phyloP scores from a whole-genome alignment of 2,797 vertebrate genomes.

The Masticophis lateralis region DNA sequence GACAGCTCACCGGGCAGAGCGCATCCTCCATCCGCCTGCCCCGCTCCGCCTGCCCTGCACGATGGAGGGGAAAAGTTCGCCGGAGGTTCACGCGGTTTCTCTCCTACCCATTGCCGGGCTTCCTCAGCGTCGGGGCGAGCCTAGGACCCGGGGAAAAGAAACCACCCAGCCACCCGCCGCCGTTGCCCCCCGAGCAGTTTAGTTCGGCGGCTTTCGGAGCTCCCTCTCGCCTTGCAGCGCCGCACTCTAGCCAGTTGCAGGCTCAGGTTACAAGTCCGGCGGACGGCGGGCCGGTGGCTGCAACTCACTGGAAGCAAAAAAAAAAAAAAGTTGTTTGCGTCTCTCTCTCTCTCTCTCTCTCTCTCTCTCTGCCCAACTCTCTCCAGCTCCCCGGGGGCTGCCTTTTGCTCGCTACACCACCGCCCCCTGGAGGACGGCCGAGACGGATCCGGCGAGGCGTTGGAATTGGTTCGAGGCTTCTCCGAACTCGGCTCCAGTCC shows the following conservation, averaged over 20 bases:
- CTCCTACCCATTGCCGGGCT: slow-evolving; percentile 63
- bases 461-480: neutral
- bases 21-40: slow-evolving; percentile 84
- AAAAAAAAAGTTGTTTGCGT: slow-evolving; percentile 33
- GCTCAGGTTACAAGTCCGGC: slow-evolving; percentile 68
- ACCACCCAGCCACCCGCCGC: slow-evolving; percentile 62
- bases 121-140: neutral
- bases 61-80: slow-evolving; percentile 63
- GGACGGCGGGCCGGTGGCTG: slow-evolving; percentile 27
- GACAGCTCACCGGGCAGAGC: slow-evolving; percentile 72
- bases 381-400: accelerated
- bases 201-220: slow-evolving; percentile 10
- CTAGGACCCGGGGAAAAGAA: neutral
- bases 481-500: neutral
- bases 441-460: neutral
- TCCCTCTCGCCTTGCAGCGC: neutral
- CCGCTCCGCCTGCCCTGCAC: slow-evolving; percentile 57
- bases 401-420: neutral
- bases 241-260: slow-evolving; percentile 24
- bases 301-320: slow-evolving; percentile 49
- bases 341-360: neutral
- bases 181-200: slow-evolving; percentile 44
- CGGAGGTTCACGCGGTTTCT: slow-evolving; percentile 63
- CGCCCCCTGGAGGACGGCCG: neutral
- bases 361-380: accelerated